Evolutionary conservation across 2,797 vertebrate genomes (phyloP), one percentile per base, ranked within the genome.

Genomic region (Mallotus villosus): DNA sequence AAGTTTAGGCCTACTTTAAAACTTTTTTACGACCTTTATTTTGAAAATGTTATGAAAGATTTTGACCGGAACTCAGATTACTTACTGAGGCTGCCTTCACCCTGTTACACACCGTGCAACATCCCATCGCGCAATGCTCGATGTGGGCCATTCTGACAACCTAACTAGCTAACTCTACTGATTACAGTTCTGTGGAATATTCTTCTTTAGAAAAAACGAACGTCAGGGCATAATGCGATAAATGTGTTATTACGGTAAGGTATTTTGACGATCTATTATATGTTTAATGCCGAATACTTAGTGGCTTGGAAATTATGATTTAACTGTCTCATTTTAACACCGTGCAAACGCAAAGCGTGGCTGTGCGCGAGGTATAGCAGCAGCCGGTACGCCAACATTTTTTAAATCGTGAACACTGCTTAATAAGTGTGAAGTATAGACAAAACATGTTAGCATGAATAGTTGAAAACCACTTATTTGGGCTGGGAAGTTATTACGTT

Each of bases 171-270:
- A 34, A 34, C 32, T 34, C 71, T 14, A 2, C 37, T 25, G 71
- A 4, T 71, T 81, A 62, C 79, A 76, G 74, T 72, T 65, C 57
- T 66, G 49, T 65, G 34, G 67, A 67, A 46, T 3, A 12, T 46
- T 46, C 2, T 46, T 14, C 41, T 73, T 66, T 29, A 53, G 3
- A 51, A 68, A 74, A 70, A 49, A 59, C 60, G 24, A 76, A 76
- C 67, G 19, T 27, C 24, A 9, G 25, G 21, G 61, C 49, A 58
- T 12, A 65, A 25, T 12, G 5, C 5, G 63, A 72, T 55, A 59
- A 37, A 46, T 59, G 60, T 9, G 12, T 14, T 9, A 68, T 2
- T 82, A 86, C 84, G 85, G 88, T 88, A 67, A 66, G 72, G 2
- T 14, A 24, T 1, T 3, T 4, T 0, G 0, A 5, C 1, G 1